phyloP scores from a whole-genome alignment of 1,140 invertebrate species.

The Meloidogyne chitwoodi region DNA sequence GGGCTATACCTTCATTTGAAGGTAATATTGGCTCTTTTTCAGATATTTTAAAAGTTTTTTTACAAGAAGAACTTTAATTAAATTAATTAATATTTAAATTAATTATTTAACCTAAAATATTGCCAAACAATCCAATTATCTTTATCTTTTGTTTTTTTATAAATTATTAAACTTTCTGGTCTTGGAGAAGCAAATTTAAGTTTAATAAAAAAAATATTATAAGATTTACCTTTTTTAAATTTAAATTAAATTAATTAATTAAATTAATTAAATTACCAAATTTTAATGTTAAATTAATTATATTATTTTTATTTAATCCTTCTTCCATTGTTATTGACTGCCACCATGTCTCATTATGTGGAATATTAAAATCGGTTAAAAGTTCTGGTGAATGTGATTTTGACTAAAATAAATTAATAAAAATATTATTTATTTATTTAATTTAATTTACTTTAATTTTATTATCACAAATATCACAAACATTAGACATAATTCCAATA shows the following conservation, averaged over 20 bases:
- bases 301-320: slow-evolving; percentile 80
- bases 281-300: slow-evolving; percentile 84
- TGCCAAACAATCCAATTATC: slow-evolving; percentile 89
- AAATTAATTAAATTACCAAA: slow-evolving; percentile 67
- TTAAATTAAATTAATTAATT: too few species aligned
- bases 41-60: slow-evolving; percentile 78
- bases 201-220: slow-evolving; percentile 90
- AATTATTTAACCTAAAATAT: slow-evolving; percentile 72
- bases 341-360: slow-evolving; percentile 91
- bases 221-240: slow-evolving; percentile 70
- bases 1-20: slow-evolving; percentile 75
- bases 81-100: not conserved
- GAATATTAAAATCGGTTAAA: slow-evolving; percentile 82
- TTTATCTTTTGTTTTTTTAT: slow-evolving; percentile 71
- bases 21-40: slow-evolving; percentile 64
- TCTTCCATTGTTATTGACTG: slow-evolving; percentile 94
- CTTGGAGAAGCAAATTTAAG: slow-evolving; percentile 86
- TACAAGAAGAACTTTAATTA: slow-evolving; percentile 71
- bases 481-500: too few species aligned
- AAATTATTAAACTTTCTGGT: slow-evolving; percentile 95
- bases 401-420: not conserved
- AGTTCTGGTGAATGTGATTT: slow-evolving; percentile 72
- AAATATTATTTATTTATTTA: too few species aligned
- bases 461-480: not conserved
- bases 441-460: not conserved